Evolutionary conservation across 2,888 invertebrate genomes (phyloP).

Genomic region (Scrobipalpa atriplicella): DNA sequence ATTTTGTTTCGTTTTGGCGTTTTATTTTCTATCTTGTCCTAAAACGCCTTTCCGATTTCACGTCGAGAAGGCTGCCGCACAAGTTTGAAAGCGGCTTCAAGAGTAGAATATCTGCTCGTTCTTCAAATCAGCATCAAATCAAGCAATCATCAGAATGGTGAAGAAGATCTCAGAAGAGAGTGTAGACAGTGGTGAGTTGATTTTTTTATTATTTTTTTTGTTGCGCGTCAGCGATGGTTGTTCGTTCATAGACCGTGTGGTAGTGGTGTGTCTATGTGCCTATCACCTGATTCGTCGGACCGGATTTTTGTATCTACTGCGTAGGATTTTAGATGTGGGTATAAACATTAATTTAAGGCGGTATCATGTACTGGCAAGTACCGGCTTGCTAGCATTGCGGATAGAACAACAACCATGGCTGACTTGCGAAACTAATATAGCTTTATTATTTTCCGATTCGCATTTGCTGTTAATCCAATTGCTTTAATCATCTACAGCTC

Average conservation of each 20-base stretch:
- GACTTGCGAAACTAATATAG: constrained; percentile 20
- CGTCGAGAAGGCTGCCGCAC: constrained; percentile 79
- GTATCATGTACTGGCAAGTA: constrained; percentile 19
- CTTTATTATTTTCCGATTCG: constrained; percentile 9
- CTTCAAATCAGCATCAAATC: constrained; percentile 72
- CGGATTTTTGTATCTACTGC: constrained; percentile 47
- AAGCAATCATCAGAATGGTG: constrained; percentile 76
- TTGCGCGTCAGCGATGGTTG: constrained; percentile 17
- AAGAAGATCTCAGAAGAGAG: constrained; percentile 83
- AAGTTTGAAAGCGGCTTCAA: constrained; percentile 81
- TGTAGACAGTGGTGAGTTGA: constrained; percentile 79
- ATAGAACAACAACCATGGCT: constrained; percentile 28
- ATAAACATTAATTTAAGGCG: neutral
- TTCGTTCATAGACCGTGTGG: constrained; percentile 22
- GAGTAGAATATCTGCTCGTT: constrained; percentile 78
- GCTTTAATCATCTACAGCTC: constrained; percentile 1
- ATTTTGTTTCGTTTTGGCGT: constrained; percentile 64
- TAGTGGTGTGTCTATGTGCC: neutral
- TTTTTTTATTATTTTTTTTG: constrained; percentile 32
- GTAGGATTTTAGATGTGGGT: constrained; percentile 40
- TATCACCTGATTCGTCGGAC: constrained; percentile 37
- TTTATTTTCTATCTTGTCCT: constrained; percentile 63
- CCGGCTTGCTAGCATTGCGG: constrained; percentile 20
- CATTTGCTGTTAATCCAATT: neutral
- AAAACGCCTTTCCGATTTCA: constrained; percentile 78